A percentile compares a stretch with the other conserved stretches of the same genome.
phyloP scores from a whole-genome alignment of 2,888 invertebrate genomes.

The Eupithecia pulchellata region DNA sequence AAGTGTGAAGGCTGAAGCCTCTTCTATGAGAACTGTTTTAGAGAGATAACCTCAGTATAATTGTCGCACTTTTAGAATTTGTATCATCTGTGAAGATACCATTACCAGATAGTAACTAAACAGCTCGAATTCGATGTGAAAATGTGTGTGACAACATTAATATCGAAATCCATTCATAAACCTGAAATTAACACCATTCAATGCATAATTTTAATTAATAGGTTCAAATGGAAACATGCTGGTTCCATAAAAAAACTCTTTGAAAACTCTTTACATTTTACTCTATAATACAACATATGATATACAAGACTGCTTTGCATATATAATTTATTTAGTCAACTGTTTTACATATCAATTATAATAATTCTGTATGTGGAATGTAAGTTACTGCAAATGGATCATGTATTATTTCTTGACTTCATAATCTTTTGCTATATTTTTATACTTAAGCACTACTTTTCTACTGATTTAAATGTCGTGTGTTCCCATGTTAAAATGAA shows the following conservation, averaged over 20 bases:
- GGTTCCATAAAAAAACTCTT: conserved; percentile 51
- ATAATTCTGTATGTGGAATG: conserved; percentile 62
- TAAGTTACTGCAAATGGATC: conserved; percentile 44
- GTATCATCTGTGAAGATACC: too few relatives aligned
- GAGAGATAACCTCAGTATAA: too few relatives aligned
- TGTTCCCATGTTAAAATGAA: not conserved
- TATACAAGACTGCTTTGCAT: conserved; percentile 63
- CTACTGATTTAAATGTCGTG: not conserved
- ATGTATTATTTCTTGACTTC: conserved; percentile 36
- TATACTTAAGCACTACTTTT: not conserved
- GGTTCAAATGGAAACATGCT: conserved; percentile 21
- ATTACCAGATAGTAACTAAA: too few relatives aligned
- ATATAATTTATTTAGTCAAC: conserved; percentile 1
- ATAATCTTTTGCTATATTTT: not conserved
- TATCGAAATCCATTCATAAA: not conserved
- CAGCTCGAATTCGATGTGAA: not conserved
- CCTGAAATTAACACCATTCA: not conserved
- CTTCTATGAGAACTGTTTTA: too few relatives aligned
- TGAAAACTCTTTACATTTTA: conserved; percentile 50
- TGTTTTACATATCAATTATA: conserved; percentile 35
- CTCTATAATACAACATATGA: conserved; percentile 74
- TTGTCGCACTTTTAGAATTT: too few relatives aligned
- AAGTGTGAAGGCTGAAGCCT: too few relatives aligned
- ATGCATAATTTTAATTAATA: conserved; percentile 8
- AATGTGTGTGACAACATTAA: not conserved